Evolutionary conservation across 2,113 vertebrate species (phyloP), one percentile per base, ranked within the genome.

Genomic region (Pituophis catenifer): DNA sequence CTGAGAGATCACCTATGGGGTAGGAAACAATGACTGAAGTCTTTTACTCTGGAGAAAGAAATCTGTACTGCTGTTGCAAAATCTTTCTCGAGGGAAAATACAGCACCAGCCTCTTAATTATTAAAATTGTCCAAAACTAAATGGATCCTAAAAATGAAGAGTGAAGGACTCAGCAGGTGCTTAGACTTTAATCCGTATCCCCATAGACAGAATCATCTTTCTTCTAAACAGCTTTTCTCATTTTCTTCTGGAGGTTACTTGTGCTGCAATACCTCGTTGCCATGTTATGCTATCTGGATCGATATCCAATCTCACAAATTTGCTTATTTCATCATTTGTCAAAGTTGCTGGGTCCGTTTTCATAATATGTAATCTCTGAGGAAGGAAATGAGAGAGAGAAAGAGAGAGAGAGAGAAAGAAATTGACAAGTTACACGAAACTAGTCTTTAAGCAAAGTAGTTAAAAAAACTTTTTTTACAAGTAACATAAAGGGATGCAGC

Each of bases 221-320:
- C 15, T 62, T 87, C 48, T 33, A 48, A 87, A 65, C 9, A 44
- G 33, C 26, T 26, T 53, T n/a, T 21, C 9, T 62, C 26, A 53
- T 89, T 21, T 23, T 70, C 85, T 89, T 50, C 89, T 54, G 19
- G 0, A 11, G 91, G 44, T 0, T 53, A 54, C 17, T 55, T 58
- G 23, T 86, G 52, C 59, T 95, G 13, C 23, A 17, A 44, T 98
- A 99, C 99, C 99, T 99, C 99, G 98, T 92, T 99, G 99, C 99
- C 99, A 99, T 0, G 99, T 99, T 95, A 99, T 98, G 7, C 98
- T 97, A 94, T 97, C 97, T 1, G 99, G 98, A 87, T 99, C 98
- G 17, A 99, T 99, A 96, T 99, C 99, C 96, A 99, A 29, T 94
- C 99, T 98, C 96, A 98, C 98, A 92, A 99, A 99, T 94, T 96